Percentiles rank a stretch among this genome's conserved stretches.
Evolutionary conservation across 2,113 vertebrate genomes (phyloP).

Genomic region (Dermatemys mawii): DNA sequence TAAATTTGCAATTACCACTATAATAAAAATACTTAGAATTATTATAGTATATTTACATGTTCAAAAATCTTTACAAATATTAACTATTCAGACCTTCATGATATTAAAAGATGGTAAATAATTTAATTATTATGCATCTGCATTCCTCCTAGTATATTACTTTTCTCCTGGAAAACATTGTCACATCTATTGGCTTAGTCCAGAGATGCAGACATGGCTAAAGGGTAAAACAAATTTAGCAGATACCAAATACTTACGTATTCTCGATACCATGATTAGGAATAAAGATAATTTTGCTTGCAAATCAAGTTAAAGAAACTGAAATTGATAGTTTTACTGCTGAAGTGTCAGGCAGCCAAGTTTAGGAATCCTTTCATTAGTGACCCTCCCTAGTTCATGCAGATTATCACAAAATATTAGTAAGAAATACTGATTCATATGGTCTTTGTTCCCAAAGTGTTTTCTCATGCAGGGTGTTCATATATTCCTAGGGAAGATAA

Average conservation of each 20-base stretch:
- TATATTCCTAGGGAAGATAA: neutral
- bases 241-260: neutral
- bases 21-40: neutral
- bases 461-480: neutral
- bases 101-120: neutral
- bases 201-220: neutral
- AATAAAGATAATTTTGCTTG: neutral
- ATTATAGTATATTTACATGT: neutral
- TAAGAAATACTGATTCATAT: neutral
- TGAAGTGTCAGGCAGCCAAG: neutral
- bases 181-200: neutral
- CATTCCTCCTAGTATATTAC: neutral
- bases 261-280: neutral
- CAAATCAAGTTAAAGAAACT: neutral
- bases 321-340: neutral
- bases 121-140: neutral
- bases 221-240: neutral
- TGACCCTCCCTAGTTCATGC: neutral
- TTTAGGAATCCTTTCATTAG: neutral
- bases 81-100: neutral
- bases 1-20: neutral
- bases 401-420: neutral
- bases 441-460: neutral
- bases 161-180: rapidly evolving
- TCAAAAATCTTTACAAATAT: neutral